Base-by-base conservation (phyloP, 2,797 vertebrate species). In the Lithobates sylvaticus region DNA sequence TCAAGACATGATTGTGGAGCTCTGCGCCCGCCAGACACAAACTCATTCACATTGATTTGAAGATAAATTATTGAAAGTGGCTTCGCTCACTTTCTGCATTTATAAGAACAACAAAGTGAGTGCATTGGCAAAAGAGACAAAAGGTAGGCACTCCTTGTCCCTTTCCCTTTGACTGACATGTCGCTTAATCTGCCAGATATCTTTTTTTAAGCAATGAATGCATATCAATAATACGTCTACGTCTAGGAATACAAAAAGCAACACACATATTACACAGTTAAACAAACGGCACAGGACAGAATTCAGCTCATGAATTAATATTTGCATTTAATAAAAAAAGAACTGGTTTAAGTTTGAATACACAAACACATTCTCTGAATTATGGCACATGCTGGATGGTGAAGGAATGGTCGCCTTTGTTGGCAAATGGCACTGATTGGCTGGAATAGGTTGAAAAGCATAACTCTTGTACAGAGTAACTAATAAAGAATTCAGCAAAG, bases 51-150 rank as follows among this genome's bases (percentile, higher is more conserved):
- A 96, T 95, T 92, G 95, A 95, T 95, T 95, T 91, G 90, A 89
- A 93, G 92, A 94, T 93, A 93, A 94, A 95, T 95, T 95, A 94
- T 94, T 93, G 93, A 93, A 93, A 94, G 93, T 92, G 93, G 90
- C 91, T 92, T 89, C 86, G 90, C 89, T 90, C 91, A 91, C 92
- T 93, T 91, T 92, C 93, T 93, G 92, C 93, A 93, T 93, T 92
- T 92, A 91, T 91, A 90, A 91, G 92, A 91, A 90, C 86, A 88
- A 84, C 91, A 91, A 93, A 78, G 83, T 89, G 91, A 93, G 91
- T 78, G 88, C 73, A 90, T 84, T 88, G 83, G 82, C 80, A 86
- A 88, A 88, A 89, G 85, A 26, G 86, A 83, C 76, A 89, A 89
- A 34, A 86, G 68, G 29, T 68, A 68, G 75, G 69, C 54, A 23